Evolutionary conservation across 2,888 invertebrate species (phyloP).

Genomic region (Archips crataeganus): DNA sequence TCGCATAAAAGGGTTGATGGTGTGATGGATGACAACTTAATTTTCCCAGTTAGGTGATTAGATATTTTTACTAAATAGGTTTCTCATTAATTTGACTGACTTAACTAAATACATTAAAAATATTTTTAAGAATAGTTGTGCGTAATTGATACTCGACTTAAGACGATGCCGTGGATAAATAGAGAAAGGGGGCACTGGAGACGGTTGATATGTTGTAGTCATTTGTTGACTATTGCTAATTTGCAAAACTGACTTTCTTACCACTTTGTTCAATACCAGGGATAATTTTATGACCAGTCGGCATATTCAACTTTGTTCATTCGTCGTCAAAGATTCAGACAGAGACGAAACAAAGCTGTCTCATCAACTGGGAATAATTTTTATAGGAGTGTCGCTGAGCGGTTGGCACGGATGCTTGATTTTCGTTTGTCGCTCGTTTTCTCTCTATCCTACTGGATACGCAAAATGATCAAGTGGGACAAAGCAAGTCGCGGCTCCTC

Average conservation of each 20-base stretch:
- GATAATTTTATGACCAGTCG: too few species aligned
- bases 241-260: not conserved
- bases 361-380: not conserved
- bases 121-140: conserved; percentile 59
- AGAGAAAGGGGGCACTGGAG: conserved; percentile 47
- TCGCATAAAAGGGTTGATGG: not conserved
- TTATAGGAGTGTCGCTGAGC: not conserved
- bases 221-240: not conserved
- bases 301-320: not conserved
- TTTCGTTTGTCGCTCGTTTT: not conserved
- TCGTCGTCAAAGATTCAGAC: not conserved
- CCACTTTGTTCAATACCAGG: not conserved
- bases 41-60: not conserved
- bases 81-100: too few species aligned
- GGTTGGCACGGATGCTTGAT: not conserved
- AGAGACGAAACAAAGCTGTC: not conserved
- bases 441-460: not conserved
- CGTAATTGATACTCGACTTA: conserved; percentile 59
- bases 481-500: not conserved
- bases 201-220: conserved; percentile 71
- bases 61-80: not conserved
- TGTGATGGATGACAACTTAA: not conserved
- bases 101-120: not conserved
- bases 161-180: conserved; percentile 2
- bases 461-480: not conserved